These are phyloP conservation scores for Vidua chalybeata DNA, from an alignment of 2,113 vertebrate genomes.

Conservation along the genomic window DNA sequence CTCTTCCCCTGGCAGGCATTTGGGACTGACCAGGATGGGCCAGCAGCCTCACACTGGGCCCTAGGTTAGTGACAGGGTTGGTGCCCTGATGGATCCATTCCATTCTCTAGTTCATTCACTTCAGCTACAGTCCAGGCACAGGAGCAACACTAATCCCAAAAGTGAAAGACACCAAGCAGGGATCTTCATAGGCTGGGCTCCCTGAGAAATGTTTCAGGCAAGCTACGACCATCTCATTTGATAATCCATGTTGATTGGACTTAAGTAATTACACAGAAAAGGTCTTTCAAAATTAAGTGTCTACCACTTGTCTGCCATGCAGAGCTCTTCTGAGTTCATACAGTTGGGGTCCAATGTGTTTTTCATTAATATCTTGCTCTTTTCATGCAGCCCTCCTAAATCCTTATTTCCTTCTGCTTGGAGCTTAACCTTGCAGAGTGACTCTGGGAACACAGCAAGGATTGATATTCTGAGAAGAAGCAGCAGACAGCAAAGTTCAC, in stretches of 20 bases:
- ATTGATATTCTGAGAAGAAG: neutral
- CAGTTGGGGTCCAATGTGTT: neutral
- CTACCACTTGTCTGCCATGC: neutral
- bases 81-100: neutral
- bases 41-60: neutral
- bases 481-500: neutral
- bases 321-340: neutral
- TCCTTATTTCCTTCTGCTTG: neutral
- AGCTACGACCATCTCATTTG: neutral
- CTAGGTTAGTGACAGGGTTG: neutral
- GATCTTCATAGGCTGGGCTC: neutral
- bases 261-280: neutral
- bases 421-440: neutral
- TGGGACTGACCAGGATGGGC: neutral
- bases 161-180: neutral
- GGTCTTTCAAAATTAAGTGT: neutral
- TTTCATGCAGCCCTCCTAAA: neutral
- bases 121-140: neutral
- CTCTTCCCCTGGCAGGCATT: neutral
- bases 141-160: neutral
- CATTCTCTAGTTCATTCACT: neutral
- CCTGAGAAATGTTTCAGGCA: neutral
- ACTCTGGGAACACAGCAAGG: neutral
- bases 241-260: neutral
- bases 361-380: neutral